phyloP scores from a whole-genome alignment of 2,113 vertebrate species.

The Neofelis nebulosa region DNA sequence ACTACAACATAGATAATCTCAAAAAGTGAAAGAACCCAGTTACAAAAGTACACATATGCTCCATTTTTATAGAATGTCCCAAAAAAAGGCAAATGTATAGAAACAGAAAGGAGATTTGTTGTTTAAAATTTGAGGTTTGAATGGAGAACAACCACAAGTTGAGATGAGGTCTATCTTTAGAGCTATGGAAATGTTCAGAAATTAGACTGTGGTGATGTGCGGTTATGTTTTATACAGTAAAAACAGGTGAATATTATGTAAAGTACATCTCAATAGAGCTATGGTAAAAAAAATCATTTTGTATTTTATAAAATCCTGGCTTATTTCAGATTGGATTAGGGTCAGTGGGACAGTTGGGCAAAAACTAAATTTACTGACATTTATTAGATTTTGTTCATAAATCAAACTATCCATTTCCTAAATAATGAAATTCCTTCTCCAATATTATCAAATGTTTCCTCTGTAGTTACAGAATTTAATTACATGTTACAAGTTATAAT shows the following conservation, averaged over 20 bases:
- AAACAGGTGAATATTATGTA: neutral
- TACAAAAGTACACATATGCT: neutral
- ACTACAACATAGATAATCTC: neutral
- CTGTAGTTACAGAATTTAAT: neutral
- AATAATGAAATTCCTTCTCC: neutral
- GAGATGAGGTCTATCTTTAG: neutral
- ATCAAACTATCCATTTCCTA: neutral
- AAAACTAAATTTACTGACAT: neutral
- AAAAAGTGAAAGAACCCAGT: neutral
- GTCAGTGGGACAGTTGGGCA: neutral
- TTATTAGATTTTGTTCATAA: neutral
- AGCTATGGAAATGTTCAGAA: neutral
- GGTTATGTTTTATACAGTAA: neutral
- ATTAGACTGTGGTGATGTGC: neutral
- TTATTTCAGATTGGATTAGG: constrained; percentile 22
- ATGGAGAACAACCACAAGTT: neutral
- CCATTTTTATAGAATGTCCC: neutral
- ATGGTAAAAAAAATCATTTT: neutral
- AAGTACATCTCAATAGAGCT: neutral
- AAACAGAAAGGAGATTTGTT: neutral
- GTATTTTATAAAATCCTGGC: neutral
- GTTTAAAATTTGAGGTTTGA: neutral
- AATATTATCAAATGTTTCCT: neutral
- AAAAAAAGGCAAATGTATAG: neutral
- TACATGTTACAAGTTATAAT: constrained; percentile 29